Base-by-base conservation (phyloP, 2,888 invertebrate species). In the Eupithecia subfuscata region DNA sequence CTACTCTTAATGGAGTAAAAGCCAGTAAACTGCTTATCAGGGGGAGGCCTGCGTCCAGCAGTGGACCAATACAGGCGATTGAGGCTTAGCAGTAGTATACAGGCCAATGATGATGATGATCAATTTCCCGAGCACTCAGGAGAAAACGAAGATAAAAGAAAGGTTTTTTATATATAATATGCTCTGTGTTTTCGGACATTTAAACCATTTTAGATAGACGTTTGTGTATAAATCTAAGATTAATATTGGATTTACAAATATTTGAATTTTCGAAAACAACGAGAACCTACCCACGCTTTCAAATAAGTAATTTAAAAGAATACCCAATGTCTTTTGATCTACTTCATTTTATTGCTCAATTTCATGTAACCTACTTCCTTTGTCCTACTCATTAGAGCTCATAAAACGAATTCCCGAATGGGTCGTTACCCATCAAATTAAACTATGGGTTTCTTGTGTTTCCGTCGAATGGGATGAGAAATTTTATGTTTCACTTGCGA, bases 371-470 rank as follows among this genome's bases (percentile, higher is more conserved):
- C 78, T 72, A 74, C 69, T 77, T 78, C 72, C 76, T 79, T 80
- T 81, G 81, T 80, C 80, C 76, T 78, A 75, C 79, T 81, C 79
- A 81, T 81, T 81, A 79, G 78, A 77, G 71, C 78, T 71, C 80
- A 81, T 81, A 81, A 81, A 81, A 80, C 78, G 70, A 75, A 74
- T 76, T 76, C 78, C 73, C 74, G 45, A 77, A 79, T 79, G 81
- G 77, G 74, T 78, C 79, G 75, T 81, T 77, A 81, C 79, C 75
- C 73, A 73, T 74, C 56, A 65, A 76, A 83, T 83, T 82, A 80
- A 75, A 69, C 78, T 79, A 75, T 74, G 84, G 43, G 43, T 25
- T 22, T 85, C 86, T 83, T 84, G 80, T 60, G 78, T 82, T 84
- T 84, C 82, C 68, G 22, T 14, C 37, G 22, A 37, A 67, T 67